phyloP scores from a whole-genome alignment of 2,113 vertebrate genomes.

The Ceratotherium simum region DNA sequence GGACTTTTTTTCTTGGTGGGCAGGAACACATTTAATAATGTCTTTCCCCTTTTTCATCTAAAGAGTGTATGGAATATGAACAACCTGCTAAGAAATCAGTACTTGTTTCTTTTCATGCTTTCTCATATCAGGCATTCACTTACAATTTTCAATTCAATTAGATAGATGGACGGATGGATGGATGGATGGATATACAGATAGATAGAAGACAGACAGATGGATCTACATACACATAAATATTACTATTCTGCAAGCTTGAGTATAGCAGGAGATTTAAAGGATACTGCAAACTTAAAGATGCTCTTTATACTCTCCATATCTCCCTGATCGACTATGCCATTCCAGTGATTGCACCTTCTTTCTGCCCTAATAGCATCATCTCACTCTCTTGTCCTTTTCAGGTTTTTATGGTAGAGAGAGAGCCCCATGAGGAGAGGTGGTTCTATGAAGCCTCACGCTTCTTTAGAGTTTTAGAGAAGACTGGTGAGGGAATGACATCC shows the following conservation, averaged over 20 bases:
- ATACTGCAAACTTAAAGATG: background rate
- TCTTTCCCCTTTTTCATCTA: background rate
- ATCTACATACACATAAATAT: background rate
- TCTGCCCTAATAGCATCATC: background rate
- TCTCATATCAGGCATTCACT: background rate
- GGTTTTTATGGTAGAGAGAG: background rate
- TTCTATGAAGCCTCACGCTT: background rate
- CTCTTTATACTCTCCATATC: background rate
- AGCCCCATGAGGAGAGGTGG: background rate
- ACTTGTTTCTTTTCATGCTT: background rate
- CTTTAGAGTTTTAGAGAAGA: conserved; percentile 9
- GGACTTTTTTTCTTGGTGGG: background rate
- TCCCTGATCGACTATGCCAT: background rate
- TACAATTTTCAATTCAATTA: conserved; percentile 11
- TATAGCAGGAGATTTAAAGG: background rate
- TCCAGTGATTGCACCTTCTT: background rate
- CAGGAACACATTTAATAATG: background rate
- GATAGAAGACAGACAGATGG: background rate
- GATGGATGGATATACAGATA: background rate
- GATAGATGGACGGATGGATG: background rate
- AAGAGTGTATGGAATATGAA: background rate
- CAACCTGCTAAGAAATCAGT: background rate
- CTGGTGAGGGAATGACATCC: background rate
- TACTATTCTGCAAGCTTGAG: background rate
- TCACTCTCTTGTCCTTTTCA: background rate